Evolutionary conservation across 2,797 vertebrate genomes (phyloP).

Genomic region (Gallinago nigripennis): DNA sequence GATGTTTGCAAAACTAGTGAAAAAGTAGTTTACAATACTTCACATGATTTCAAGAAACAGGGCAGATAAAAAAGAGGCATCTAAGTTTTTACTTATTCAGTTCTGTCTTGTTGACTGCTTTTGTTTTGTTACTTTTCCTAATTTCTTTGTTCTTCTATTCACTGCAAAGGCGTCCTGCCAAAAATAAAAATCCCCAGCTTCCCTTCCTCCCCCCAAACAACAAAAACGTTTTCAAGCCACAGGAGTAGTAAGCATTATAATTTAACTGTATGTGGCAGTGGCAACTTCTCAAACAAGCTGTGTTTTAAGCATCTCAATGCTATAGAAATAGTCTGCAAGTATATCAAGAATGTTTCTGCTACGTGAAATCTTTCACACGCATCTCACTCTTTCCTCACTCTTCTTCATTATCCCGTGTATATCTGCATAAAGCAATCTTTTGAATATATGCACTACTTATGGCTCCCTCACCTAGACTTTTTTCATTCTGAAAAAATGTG

Average conservation of each 20-base stretch:
- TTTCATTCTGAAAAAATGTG: not conserved
- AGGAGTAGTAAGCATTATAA: not conserved
- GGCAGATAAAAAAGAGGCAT: not conserved
- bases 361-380: not conserved
- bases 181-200: not conserved
- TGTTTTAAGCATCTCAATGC: not conserved
- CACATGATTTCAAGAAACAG: not conserved
- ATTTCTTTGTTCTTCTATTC: not conserved
- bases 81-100: not conserved
- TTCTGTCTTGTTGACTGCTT: not conserved
- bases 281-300: not conserved
- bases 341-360: not conserved
- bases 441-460: not conserved
- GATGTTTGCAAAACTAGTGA: not conserved
- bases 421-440: not conserved
- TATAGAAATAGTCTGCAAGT: not conserved
- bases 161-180: not conserved
- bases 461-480: accelerated
- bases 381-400: not conserved
- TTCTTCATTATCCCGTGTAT: not conserved
- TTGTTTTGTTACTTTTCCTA: not conserved
- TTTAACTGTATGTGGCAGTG: not conserved
- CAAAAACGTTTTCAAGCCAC: not conserved
- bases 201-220: not conserved
- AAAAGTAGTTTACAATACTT: not conserved